Percentiles rank a stretch among this genome's conserved stretches.
Evolutionary conservation across 1,140 invertebrate genomes (phyloP).

Genomic region (Centruroides vittatus): DNA sequence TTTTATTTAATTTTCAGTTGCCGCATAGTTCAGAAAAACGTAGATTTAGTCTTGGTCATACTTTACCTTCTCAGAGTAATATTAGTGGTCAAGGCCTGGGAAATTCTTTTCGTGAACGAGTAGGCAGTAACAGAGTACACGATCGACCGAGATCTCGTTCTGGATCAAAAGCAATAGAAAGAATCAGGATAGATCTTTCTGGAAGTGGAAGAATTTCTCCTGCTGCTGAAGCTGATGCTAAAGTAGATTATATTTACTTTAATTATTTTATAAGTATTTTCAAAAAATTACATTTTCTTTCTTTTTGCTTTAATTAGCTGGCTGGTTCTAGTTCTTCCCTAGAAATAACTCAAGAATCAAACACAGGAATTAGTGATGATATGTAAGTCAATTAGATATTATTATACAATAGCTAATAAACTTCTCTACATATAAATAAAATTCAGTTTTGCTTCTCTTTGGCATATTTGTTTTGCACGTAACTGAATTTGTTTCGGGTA

Average conservation of each 20-base stretch:
- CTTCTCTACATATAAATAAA: too few species aligned
- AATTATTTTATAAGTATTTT: neutral
- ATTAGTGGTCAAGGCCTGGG: too few species aligned
- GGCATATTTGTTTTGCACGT: too few species aligned
- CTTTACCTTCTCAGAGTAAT: too few species aligned
- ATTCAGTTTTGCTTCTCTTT: too few species aligned
- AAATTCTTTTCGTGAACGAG: constrained; percentile 52
- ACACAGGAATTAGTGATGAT: neutral
- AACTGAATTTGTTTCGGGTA: too few species aligned
- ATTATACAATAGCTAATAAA: too few species aligned
- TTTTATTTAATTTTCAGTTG: neutral
- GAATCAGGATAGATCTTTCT: constrained; percentile 20
- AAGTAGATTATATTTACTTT: constrained; percentile 16
- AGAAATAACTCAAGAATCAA: neutral
- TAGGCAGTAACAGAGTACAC: constrained; percentile 66
- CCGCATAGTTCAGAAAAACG: neutral
- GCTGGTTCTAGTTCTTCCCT: neutral
- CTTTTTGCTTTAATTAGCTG: neutral
- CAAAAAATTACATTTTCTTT: neutral
- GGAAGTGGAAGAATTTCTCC: constrained; percentile 40
- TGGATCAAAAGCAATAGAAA: constrained; percentile 47
- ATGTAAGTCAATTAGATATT: too few species aligned
- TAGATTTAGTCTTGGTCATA: constrained; percentile 11
- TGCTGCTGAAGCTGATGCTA: constrained; percentile 35
- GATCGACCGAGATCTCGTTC: constrained; percentile 65